Conservation (phyloP, 1,140 invertebrate species). For the Phortica variegata region DNA sequence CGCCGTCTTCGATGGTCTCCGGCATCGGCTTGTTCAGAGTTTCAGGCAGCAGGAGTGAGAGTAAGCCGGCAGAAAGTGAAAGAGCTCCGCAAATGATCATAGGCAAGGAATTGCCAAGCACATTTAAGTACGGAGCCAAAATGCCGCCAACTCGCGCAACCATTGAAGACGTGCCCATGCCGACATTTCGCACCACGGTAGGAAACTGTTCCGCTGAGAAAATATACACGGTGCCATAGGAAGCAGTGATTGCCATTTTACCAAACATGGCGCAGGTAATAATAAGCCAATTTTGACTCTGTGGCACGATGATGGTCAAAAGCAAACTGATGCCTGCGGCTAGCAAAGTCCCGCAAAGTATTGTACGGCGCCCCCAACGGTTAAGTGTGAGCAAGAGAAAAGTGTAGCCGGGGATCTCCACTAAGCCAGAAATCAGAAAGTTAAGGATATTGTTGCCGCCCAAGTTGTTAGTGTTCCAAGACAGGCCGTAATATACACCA, state of each 20-base stretch:
- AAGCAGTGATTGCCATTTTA: constrained; percentile 79
- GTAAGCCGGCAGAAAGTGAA: constrained; percentile 65
- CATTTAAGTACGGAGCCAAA: constrained; percentile 72
- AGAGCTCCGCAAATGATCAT: constrained; percentile 72
- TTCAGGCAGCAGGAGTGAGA: constrained; percentile 74
- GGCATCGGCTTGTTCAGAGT: constrained; percentile 74
- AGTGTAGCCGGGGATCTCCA: constrained; percentile 75
- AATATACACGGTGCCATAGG: constrained; percentile 78
- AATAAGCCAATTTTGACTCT: constrained; percentile 63
- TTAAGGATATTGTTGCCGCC: constrained; percentile 76
- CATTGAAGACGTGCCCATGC: constrained; percentile 74
- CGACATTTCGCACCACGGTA: constrained; percentile 78
- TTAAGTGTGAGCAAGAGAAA: constrained; percentile 72
- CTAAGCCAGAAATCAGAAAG: constrained; percentile 73
- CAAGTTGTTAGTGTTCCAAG: constrained; percentile 76
- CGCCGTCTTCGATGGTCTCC: constrained; percentile 73
- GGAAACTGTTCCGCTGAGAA: constrained; percentile 83
- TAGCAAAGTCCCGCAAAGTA: constrained; percentile 71
- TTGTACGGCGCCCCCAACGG: constrained; percentile 69
- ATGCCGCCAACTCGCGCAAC: constrained; percentile 77
- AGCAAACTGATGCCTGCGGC: constrained; percentile 67
- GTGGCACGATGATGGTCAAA: constrained; percentile 63
- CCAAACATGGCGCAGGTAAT: constrained; percentile 78
- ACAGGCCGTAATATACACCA: constrained; percentile 79
- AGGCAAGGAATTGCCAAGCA: constrained; percentile 70